Conservation (phyloP, 1,140 invertebrate species). For the Cydia amplana region DNA sequence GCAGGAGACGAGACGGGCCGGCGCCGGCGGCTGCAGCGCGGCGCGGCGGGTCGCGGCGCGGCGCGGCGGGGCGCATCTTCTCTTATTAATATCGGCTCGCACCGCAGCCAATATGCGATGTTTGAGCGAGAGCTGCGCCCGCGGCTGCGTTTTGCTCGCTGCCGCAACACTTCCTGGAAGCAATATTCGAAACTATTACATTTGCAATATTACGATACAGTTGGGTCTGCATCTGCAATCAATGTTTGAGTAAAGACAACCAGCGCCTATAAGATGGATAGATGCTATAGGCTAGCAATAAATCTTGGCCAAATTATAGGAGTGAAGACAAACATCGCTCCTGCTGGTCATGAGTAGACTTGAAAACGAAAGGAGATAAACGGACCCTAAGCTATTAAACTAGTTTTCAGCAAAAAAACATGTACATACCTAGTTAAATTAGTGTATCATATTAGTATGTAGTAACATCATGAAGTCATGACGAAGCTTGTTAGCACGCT, state of each 20-base stretch:
- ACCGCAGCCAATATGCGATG: conserved; percentile 38
- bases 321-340: too few relatives aligned
- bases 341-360: too few relatives aligned
- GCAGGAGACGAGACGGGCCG: conserved; percentile 52
- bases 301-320: too few relatives aligned
- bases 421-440: too few relatives aligned
- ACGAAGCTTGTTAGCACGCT: background rate
- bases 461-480: background rate
- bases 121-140: conserved; percentile 32
- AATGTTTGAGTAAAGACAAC: background rate
- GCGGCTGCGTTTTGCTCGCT: conserved; percentile 40
- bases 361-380: too few relatives aligned
- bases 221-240: background rate
- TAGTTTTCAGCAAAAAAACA: too few relatives aligned
- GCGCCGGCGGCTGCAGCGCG: conserved; percentile 48
- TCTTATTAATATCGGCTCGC: conserved; percentile 54
- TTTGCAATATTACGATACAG: conserved; percentile 4
- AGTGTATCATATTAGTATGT: background rate
- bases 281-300: background rate
- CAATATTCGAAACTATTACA: conserved; percentile 8
- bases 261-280: background rate
- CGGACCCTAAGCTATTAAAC: too few relatives aligned
- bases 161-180: conserved; percentile 14
- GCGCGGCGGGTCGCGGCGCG: conserved; percentile 37
- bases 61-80: conserved; percentile 34